These are phyloP conservation scores for Brachypalpus laphriformis DNA, from an alignment of 2,888 invertebrate genomes.

Conservation along the genomic window DNA sequence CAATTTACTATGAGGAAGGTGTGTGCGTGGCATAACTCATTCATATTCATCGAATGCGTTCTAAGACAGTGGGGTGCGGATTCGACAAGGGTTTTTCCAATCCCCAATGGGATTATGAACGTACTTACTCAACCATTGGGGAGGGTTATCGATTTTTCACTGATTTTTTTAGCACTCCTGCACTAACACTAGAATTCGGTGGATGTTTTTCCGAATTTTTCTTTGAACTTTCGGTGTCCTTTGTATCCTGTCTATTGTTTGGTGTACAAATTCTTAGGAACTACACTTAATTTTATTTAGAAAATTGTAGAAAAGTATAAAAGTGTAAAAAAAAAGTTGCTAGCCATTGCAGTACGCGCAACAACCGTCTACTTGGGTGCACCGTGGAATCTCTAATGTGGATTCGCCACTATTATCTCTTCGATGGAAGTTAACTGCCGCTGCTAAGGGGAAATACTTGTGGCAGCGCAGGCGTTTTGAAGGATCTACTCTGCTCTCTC, in stretches of 20 bases:
- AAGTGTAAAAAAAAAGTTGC: conserved; percentile 61
- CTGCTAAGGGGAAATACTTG: conserved; percentile 30
- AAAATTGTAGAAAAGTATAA: conserved; percentile 69
- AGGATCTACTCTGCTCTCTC: conserved; percentile 29
- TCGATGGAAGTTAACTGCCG: conserved; percentile 11
- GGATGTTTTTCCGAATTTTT: conserved; percentile 1
- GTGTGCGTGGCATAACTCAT: conserved; percentile 41
- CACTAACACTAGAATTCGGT: conserved; percentile 23
- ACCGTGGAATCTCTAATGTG: conserved; percentile 62
- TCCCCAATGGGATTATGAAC: conserved; percentile 30
- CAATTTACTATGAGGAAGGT: conserved; percentile 62
- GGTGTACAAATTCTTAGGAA: conserved; percentile 43
- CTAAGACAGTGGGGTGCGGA: conserved; percentile 12
- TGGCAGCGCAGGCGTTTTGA: conserved; percentile 55
- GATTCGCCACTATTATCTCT: conserved; percentile 50
- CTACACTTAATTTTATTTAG: conserved; percentile 61
- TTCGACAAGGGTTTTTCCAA: conserved; percentile 16
- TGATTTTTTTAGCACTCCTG: conserved; percentile 43
- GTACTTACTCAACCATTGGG: conserved; percentile 65
- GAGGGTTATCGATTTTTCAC: conserved; percentile 73
- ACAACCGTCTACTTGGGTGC: conserved; percentile 67
- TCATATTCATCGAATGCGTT: conserved; percentile 56
- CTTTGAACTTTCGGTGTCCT: neutral
- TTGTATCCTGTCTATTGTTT: conserved; percentile 6
- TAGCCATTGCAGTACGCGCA: conserved; percentile 65